Percentiles rank a stretch among this genome's conserved stretches.
Conservation (phyloP, 2,113 vertebrate species). For the Pagrus major region DNA sequence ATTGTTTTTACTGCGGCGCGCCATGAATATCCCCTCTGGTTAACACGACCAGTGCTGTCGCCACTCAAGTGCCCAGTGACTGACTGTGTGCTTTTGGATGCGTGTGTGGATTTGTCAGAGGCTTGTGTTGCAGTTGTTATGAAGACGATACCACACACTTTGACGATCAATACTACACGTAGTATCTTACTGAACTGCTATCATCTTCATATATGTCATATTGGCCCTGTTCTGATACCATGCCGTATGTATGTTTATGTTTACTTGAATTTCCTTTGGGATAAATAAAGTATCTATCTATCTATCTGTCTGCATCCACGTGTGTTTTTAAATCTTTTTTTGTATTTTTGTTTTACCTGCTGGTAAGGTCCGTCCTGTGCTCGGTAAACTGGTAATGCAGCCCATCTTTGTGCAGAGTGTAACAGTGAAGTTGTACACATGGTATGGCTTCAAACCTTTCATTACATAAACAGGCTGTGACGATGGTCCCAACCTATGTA, state of each 20-base stretch:
- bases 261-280: too few relatives aligned
- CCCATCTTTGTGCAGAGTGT: conserved; percentile 90
- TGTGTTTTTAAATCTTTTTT: background rate
- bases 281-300: too few relatives aligned
- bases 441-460: conserved; percentile 86
- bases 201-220: background rate
- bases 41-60: conserved; percentile 78
- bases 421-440: conserved; percentile 87
- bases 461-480: conserved; percentile 77
- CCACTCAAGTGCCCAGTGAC: conserved; percentile 53
- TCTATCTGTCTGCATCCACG: background rate
- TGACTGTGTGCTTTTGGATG: conserved; percentile 61
- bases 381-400: conserved; percentile 87
- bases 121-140: conserved; percentile 63
- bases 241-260: background rate
- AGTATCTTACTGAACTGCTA: background rate
- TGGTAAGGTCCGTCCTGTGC: conserved; percentile 86
- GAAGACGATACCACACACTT: conserved; percentile 52
- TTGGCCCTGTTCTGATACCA: background rate
- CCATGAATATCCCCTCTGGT: conserved; percentile 94
- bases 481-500: conserved; percentile 80
- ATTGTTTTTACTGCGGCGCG: conserved; percentile 95
- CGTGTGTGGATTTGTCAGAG: conserved; percentile 77
- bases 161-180: background rate
- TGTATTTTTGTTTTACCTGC: conserved; percentile 84